Conservation (phyloP, 2,888 invertebrate genomes). For the Lithophane ornitopus region DNA sequence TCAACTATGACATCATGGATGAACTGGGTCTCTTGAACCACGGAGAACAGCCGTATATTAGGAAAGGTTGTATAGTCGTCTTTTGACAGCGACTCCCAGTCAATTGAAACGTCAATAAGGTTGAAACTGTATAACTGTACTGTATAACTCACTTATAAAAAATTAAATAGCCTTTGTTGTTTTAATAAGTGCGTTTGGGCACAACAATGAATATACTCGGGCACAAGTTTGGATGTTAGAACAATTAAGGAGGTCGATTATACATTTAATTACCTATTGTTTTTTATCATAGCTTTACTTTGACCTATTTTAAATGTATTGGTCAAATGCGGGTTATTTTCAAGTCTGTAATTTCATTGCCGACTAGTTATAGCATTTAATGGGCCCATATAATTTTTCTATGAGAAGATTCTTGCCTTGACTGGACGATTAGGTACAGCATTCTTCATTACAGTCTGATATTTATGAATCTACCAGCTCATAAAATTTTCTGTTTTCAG, state of each 20-base stretch:
- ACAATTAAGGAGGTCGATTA: neutral
- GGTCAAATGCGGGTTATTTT: neutral
- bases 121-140: neutral
- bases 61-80: constrained; percentile 60
- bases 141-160: neutral
- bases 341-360: neutral
- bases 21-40: constrained; percentile 43
- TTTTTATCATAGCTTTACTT: too few species aligned
- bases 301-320: neutral
- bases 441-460: neutral
- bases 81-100: neutral
- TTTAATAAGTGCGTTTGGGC: neutral
- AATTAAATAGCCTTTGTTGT: neutral
- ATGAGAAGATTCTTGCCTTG: neutral
- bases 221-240: neutral
- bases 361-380: neutral
- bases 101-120: neutral
- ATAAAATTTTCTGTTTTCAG: constrained; percentile 15
- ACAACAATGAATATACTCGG: too few species aligned
- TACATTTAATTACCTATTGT: too few species aligned
- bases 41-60: constrained; percentile 60
- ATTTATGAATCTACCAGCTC: neutral
- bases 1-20: constrained; percentile 62
- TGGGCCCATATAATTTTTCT: neutral
- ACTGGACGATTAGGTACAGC: constrained; percentile 75